Evolutionary conservation across 1,140 invertebrate species (phyloP).

Genomic region (Chrysoperla carnea): DNA sequence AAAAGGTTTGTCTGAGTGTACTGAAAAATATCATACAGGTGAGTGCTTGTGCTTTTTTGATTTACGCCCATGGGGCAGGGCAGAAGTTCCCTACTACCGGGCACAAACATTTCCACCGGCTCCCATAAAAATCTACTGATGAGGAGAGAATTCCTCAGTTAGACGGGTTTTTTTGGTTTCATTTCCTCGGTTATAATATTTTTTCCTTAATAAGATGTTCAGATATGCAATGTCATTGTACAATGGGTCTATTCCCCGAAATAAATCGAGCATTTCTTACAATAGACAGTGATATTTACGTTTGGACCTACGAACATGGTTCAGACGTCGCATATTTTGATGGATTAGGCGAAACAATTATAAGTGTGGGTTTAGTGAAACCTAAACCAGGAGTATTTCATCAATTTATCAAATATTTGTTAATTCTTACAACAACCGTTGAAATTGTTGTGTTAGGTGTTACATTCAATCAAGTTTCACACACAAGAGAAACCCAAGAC

Average conservation of each 20-base stretch:
- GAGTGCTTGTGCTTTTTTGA: no score
- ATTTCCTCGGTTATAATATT: no score
- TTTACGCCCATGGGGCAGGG: no score
- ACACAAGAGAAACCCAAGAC: constrained; percentile 26
- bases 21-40: no score
- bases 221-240: constrained; percentile 87
- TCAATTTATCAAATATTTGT: constrained; percentile 77
- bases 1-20: no score
- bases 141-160: no score
- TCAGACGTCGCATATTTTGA: constrained; percentile 86
- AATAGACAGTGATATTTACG: constrained; percentile 94
- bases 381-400: constrained; percentile 78
- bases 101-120: no score
- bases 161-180: no score
- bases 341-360: constrained; percentile 77
- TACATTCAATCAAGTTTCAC: constrained; percentile 14
- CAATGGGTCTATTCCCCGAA: constrained; percentile 92
- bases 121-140: no score
- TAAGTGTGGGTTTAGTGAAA: constrained; percentile 70
- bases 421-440: constrained; percentile 79
- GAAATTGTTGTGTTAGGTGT: constrained; percentile 86
- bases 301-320: constrained; percentile 87
- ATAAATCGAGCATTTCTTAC: constrained; percentile 92
- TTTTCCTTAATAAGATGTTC: constrained; percentile 9
- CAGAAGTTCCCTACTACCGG: no score